Percentiles rank a stretch among this genome's conserved stretches.
These are phyloP conservation scores for Perizoma affinitatum DNA, from an alignment of 2,888 invertebrate species.

Conservation along the genomic window DNA sequence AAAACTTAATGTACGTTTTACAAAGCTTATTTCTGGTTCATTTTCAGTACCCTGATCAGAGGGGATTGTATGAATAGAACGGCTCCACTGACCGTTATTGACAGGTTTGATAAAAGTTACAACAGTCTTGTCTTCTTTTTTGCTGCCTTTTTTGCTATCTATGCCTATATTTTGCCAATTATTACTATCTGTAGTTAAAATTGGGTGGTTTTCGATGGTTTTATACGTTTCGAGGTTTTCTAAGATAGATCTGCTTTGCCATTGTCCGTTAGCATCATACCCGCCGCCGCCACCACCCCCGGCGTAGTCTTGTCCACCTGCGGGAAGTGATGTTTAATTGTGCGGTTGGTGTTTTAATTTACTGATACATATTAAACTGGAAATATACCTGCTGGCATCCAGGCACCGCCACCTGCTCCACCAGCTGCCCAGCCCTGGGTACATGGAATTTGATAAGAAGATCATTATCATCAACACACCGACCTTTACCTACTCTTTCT, in stretches of 20 bases:
- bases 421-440: constrained; percentile 70
- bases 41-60: constrained; percentile 5
- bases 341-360: constrained; percentile 32
- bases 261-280: constrained; percentile 77
- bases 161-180: neutral
- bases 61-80: constrained; percentile 5
- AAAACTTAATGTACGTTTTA: constrained; percentile 41
- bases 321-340: constrained; percentile 41
- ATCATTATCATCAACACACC: neutral
- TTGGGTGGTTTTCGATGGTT: constrained; percentile 50
- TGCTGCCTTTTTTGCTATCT: neutral
- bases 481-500: too few relatives aligned
- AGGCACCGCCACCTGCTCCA: constrained; percentile 73
- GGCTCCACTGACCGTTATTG: constrained; percentile 6
- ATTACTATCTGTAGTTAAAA: neutral
- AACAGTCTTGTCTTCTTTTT: neutral
- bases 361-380: constrained; percentile 50
- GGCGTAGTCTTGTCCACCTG: constrained; percentile 73
- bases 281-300: constrained; percentile 54
- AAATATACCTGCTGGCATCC: constrained; percentile 80
- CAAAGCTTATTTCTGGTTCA: constrained; percentile 32
- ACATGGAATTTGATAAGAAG: constrained; percentile 35
- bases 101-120: neutral
- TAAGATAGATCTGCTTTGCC: constrained; percentile 73
- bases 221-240: constrained; percentile 45